Evolutionary conservation across 2,113 vertebrate species (phyloP).

Genomic region (Ibidorhyncha struthersii): DNA sequence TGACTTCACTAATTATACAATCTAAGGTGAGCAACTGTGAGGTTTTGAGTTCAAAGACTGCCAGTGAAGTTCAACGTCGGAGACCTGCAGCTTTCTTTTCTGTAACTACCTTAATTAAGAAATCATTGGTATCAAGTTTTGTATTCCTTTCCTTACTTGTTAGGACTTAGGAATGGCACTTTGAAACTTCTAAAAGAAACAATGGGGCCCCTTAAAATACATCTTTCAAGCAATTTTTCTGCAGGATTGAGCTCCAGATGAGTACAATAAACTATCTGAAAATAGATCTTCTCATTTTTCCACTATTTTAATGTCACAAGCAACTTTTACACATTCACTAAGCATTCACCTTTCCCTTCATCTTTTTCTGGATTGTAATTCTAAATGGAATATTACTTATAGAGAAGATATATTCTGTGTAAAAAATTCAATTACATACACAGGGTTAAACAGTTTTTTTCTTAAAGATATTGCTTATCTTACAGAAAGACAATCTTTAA

Average conservation of each 20-base stretch:
- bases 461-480: neutral
- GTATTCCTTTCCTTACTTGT: neutral
- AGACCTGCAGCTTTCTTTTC: neutral
- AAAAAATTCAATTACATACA: neutral
- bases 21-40: neutral
- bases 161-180: neutral
- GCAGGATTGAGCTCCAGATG: neutral
- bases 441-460: neutral
- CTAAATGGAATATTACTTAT: neutral
- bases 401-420: neutral
- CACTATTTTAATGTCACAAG: neutral
- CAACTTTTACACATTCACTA: neutral
- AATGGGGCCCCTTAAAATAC: neutral
- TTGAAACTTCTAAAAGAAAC: neutral
- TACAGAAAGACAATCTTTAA: neutral
- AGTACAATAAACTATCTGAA: neutral
- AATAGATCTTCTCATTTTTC: neutral
- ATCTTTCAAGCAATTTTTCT: neutral
- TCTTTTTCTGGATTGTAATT: neutral
- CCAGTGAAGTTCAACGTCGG: neutral
- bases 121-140: neutral
- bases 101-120: neutral
- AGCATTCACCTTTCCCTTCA: neutral
- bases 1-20: neutral
- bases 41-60: neutral